Conservation (phyloP, 2,888 invertebrate genomes). For the Noctua janthina region DNA sequence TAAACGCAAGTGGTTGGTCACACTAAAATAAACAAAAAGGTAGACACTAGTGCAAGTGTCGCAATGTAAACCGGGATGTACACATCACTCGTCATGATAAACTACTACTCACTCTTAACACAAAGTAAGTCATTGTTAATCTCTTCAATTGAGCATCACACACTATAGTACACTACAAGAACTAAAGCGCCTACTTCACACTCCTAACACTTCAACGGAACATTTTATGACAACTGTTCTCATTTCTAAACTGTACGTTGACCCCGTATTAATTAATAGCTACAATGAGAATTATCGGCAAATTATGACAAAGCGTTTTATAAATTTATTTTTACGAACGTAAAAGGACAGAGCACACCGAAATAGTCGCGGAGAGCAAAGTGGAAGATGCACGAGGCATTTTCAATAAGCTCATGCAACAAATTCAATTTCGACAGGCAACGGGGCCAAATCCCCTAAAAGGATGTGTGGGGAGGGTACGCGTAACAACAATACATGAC, state of each 20-base stretch:
- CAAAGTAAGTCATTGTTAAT: conserved; percentile 80
- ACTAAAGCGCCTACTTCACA: conserved; percentile 64
- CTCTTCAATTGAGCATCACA: conserved; percentile 68
- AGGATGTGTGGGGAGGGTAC: conserved; percentile 88
- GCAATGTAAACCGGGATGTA: conserved; percentile 23
- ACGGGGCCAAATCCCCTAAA: conserved; percentile 83
- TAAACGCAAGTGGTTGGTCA: conserved; percentile 18
- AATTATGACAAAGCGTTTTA: conserved; percentile 43
- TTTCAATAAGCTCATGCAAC: conserved; percentile 86
- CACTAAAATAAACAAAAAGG: conserved; percentile 25
- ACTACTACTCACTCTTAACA: conserved; percentile 79
- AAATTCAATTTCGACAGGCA: conserved; percentile 84
- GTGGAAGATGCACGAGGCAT: conserved; percentile 77
- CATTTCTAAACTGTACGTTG: conserved; percentile 72
- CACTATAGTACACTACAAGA: conserved; percentile 61
- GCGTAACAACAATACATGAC: conserved; percentile 87
- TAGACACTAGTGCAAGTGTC: conserved; percentile 9
- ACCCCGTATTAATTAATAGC: conserved; percentile 72
- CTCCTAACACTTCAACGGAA: conserved; percentile 66
- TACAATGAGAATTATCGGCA: conserved; percentile 57
- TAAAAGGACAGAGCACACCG: conserved; percentile 31
- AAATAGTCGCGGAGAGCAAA: conserved; percentile 67
- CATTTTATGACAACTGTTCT: conserved; percentile 66
- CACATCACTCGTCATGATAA: conserved; percentile 47
- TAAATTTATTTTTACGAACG: conserved; percentile 31